Evolutionary conservation across 1,140 invertebrate genomes (phyloP).

Genomic region (Ceratina calcarata): DNA sequence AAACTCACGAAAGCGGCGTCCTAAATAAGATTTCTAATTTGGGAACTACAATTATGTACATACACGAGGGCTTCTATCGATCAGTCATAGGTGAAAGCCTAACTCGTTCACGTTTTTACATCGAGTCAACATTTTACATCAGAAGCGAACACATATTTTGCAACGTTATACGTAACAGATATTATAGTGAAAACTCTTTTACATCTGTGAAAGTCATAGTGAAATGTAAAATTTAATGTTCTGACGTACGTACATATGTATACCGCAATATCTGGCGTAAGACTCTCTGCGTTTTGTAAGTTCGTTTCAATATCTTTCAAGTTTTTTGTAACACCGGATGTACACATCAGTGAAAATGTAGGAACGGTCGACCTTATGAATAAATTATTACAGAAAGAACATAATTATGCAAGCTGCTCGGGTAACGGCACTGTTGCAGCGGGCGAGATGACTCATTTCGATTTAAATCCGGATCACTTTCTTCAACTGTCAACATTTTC

Average conservation of each 20-base stretch:
- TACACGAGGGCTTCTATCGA: background rate
- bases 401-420: background rate
- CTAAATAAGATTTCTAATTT: slow-evolving; percentile 2
- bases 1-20: background rate
- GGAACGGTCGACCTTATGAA: background rate
- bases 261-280: slow-evolving; percentile 24
- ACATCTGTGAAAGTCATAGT: slow-evolving; percentile 13
- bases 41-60: background rate
- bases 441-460: background rate
- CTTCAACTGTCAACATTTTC: background rate
- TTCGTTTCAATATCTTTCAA: background rate
- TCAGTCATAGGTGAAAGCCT: background rate
- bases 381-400: background rate
- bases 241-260: background rate
- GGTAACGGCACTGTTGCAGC: background rate
- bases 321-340: slow-evolving; percentile 21
- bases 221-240: background rate
- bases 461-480: background rate
- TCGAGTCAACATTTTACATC: too few relatives aligned
- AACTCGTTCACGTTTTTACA: background rate
- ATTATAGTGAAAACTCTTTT: background rate
- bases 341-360: slow-evolving; percentile 14
- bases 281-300: slow-evolving; percentile 23
- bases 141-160: background rate
- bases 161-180: background rate